Evolutionary conservation across 1,140 invertebrate genomes (phyloP), one percentile per base, ranked within the genome.

Genomic region (Eumeta japonica): DNA sequence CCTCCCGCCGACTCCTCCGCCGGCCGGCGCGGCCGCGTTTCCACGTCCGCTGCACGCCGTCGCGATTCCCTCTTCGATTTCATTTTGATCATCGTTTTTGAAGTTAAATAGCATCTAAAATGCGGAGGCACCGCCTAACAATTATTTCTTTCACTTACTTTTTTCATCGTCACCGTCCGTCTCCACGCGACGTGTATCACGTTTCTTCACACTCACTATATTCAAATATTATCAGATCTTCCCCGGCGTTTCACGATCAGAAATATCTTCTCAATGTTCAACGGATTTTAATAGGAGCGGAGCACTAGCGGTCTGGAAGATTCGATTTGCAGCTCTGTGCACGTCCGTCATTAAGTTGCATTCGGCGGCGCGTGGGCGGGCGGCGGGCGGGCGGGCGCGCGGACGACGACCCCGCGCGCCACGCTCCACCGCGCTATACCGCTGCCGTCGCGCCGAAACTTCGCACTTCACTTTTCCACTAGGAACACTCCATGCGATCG

Each of bases 381-480:
- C n/a, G n/a, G 46, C 48, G 41, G 40, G 45, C 44, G 44, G 50
- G 50, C n/a, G 20, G n/a, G 20, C 20, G n/a, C 20, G 5, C 20
- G 63, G 62, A 46, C 68, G 65, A 58, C 66, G 66, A 73, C 68
- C 67, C 59, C 63, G 60, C 41, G 46, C 46, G 63, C 61, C 48
- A 67, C 64, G 64, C 59, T 71, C 60, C 55, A 52, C 48, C 56
- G 59, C 56, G 39, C 52, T 43, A 40, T 43, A 44, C 43, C 39
- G 33, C 30, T 48, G 47, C 46, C 47, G 49, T 46, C 55, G 58
- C 64, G 62, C 68, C 64, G 62, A 74, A 74, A 67, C 68, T 73
- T 71, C 53, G 68, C 68, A 71, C 66, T 73, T 70, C 66, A 67
- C 68, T 68, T 70, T 70, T 65, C 63, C 55, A 65, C 64, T 58